Base-by-base conservation (phyloP, 2,888 invertebrate species). In the Andrena haemorrhoa region DNA sequence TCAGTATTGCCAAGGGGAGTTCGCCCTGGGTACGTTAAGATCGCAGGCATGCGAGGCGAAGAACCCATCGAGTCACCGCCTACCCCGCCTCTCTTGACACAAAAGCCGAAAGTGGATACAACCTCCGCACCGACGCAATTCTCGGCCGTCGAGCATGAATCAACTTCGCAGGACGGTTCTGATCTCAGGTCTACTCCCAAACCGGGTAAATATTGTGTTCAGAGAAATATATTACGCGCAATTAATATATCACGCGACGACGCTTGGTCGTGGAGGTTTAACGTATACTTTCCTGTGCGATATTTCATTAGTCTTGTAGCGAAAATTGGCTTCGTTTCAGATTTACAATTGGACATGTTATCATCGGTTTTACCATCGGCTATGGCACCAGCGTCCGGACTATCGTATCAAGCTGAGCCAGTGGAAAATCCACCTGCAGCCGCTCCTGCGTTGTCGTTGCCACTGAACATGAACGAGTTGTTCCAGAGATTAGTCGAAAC, bases 401-500 rank as follows among this genome's bases (percentile, higher is more conserved):
- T 93, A 23, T 91, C 93, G 0, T 93, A 92, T 73, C 91, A 93
- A 84, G 91, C 92, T 5, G 92, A 92, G 74, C 90, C 90, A 4
- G 84, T 80, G 0, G 92, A 92, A 61, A 91, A 90, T 80, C 88
- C 93, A 26, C 76, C 94, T 6, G 74, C 90, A 6, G 76, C 94
- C 20, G 79, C 89, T 0, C 93, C 94, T 16, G 83, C 92, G 12
- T 91, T 95, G 0, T 92, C 94, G 29, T 79, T 92, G 61, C 91
- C 93, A 23, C 93, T 96, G 2, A 97, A 98, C 90, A 97, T 99
- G 31, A 97, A 96, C 82, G 97, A 98, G 86, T 94, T 99, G 35
- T 97, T 98, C 92, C 96, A 97, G 82, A 97, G 98, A 93, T 94
- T 99, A 7, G 96, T 98, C 0, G 97, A 97, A 0, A 97, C 97